Evolutionary conservation across 2,797 vertebrate genomes (phyloP).

Genomic region (Myotis pilosus): DNA sequence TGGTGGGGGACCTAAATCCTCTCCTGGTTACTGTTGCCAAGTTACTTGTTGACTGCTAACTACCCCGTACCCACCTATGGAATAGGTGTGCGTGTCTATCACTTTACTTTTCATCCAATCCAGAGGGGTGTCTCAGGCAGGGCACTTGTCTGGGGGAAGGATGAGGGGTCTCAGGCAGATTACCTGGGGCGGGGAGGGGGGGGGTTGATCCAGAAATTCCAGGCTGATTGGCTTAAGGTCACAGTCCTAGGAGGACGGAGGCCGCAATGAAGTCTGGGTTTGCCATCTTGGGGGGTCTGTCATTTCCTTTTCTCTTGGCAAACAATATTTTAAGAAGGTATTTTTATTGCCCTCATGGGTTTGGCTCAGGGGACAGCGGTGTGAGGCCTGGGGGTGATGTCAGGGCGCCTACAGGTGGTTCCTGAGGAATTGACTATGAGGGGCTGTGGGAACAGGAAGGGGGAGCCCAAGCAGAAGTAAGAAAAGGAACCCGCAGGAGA

Average conservation of each 20-base stretch:
- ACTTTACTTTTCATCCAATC: too few species aligned
- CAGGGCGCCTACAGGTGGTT: not conserved
- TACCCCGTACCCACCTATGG: too few species aligned
- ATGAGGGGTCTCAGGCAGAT: not conserved
- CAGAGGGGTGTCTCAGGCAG: not conserved
- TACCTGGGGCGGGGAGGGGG: accelerated
- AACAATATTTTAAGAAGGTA: too few species aligned
- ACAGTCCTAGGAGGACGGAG: not conserved
- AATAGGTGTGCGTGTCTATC: too few species aligned
- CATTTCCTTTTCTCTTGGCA: not conserved
- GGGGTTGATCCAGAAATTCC: not conserved
- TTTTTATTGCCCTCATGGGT: too few species aligned
- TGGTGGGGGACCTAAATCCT: too few species aligned
- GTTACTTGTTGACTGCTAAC: too few species aligned
- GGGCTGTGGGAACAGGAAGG: not conserved
- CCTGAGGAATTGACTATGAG: not conserved
- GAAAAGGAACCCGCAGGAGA: not conserved
- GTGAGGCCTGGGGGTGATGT: not conserved
- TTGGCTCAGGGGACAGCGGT: too few species aligned
- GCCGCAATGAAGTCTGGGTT: not conserved
- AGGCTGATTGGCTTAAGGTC: not conserved
- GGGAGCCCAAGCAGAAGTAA: not conserved
- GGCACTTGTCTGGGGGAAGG: not conserved
- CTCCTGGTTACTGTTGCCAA: too few species aligned
- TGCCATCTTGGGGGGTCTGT: not conserved